A percentile compares a stretch with the other conserved stretches of the same genome.
Conservation (phyloP, 2,888 invertebrate species). For the Yponomeuta cagnagella region DNA sequence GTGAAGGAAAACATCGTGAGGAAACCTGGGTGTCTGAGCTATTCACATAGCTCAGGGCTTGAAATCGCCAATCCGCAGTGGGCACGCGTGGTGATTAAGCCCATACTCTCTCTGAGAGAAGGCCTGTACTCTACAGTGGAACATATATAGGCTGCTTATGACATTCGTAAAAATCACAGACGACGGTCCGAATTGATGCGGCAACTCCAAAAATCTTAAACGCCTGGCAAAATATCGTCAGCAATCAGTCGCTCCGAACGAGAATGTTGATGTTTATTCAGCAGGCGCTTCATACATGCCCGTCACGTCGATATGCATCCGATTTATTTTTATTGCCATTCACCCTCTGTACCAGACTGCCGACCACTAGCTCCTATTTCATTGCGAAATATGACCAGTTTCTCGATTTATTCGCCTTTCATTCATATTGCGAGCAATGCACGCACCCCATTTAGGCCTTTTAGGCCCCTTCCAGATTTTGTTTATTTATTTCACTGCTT, state of each 20-base stretch:
- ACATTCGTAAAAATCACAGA: background rate
- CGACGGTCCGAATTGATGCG: background rate
- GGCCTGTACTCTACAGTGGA: too few relatives aligned
- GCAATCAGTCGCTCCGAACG: slow-evolving; percentile 15
- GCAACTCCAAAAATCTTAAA: slow-evolving; percentile 2
- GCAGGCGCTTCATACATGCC: slow-evolving; percentile 9
- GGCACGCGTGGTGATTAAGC: too few relatives aligned
- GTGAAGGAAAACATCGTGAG: too few relatives aligned
- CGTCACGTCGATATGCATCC: slow-evolving; percentile 16
- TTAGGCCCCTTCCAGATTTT: background rate
- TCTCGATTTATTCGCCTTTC: background rate
- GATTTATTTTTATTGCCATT: slow-evolving; percentile 15
- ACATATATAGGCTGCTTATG: too few relatives aligned
- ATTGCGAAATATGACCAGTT: background rate
- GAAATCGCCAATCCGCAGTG: too few relatives aligned
- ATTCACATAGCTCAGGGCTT: too few relatives aligned
- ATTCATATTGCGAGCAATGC: background rate
- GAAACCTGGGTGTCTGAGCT: too few relatives aligned
- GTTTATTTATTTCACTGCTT: background rate
- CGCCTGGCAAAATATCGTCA: slow-evolving; percentile 14
- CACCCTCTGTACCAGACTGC: background rate
- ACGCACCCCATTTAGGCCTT: background rate
- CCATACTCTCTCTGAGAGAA: too few relatives aligned
- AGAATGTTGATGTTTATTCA: slow-evolving; percentile 17
- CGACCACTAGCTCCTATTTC: slow-evolving; percentile 9